Percentiles rank a stretch among this genome's conserved stretches.
Conservation (phyloP, 2,797 vertebrate genomes). For the Steatocranus sp. region DNA sequence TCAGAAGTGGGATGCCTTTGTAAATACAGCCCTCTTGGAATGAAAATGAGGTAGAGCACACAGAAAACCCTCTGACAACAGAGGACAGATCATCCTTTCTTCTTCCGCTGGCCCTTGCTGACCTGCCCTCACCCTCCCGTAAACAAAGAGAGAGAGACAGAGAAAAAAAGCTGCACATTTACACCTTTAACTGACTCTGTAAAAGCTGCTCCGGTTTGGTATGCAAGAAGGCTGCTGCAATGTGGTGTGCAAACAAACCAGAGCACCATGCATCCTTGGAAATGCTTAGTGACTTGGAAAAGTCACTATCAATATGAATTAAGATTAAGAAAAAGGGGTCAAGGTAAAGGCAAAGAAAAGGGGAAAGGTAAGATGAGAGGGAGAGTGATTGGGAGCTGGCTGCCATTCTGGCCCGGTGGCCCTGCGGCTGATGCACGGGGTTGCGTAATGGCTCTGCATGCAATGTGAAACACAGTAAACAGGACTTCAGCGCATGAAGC, state of each 20-base stretch:
- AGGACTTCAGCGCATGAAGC: constrained; percentile 53
- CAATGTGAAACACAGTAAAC: constrained; percentile 48
- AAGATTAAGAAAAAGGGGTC: background rate
- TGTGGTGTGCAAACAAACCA: constrained; percentile 27
- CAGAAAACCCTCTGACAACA: constrained; percentile 51
- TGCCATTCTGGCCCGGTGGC: constrained; percentile 46
- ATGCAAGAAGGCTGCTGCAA: constrained; percentile 27
- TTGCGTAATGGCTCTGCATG: constrained; percentile 65
- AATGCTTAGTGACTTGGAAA: background rate
- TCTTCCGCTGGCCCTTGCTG: constrained; percentile 45
- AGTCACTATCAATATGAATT: background rate
- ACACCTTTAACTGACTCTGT: constrained; percentile 26
- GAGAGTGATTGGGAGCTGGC: constrained; percentile 45
- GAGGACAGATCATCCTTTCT: constrained; percentile 52
- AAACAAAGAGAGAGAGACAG: constrained; percentile 4
- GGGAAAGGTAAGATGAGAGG: constrained; percentile 5
- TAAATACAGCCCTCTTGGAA: constrained; percentile 35
- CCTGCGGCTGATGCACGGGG: constrained; percentile 49
- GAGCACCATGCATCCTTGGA: constrained; percentile 1
- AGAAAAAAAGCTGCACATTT: constrained; percentile 26
- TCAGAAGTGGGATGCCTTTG: background rate
- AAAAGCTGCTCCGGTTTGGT: constrained; percentile 25
- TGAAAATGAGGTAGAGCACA: constrained; percentile 27
- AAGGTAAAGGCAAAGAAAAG: background rate
- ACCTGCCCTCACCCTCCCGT: constrained; percentile 55